Conservation (phyloP, 30 jellyfish, hydroid and myxozoan genomes). For the Aurelia aurita region DNA sequence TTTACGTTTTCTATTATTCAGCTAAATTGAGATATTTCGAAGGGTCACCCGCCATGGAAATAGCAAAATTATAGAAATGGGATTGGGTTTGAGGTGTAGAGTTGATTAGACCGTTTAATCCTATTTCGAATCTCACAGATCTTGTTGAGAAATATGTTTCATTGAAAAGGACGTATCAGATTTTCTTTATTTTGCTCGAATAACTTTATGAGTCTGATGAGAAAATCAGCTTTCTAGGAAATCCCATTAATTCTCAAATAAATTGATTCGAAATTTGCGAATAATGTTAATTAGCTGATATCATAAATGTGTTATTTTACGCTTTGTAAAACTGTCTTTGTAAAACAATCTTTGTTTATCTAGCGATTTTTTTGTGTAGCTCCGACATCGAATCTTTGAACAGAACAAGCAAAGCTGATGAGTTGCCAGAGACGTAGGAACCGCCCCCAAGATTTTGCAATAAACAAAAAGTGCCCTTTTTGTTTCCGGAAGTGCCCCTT, state of each 20-base stretch:
- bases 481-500: too few species aligned
- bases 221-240: conserved; percentile 54
- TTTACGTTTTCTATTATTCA: neutral
- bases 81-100: neutral
- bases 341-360: too few species aligned
- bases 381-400: too few species aligned
- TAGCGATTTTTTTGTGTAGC: too few species aligned
- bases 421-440: too few species aligned
- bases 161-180: neutral
- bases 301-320: conserved; percentile 38
- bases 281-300: conserved; percentile 20
- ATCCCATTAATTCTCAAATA: conserved; percentile 30
- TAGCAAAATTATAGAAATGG: neutral
- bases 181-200: neutral
- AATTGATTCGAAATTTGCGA: conserved; percentile 47
- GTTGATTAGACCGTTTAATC: neutral
- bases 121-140: neutral
- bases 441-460: too few species aligned
- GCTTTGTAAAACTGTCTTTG: neutral
- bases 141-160: neutral
- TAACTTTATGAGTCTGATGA: conserved; percentile 42
- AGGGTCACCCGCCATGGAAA: conserved; percentile 62
- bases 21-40: conserved; percentile 26
- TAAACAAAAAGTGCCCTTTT: too few species aligned
- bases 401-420: too few species aligned